phyloP scores from a whole-genome alignment of 2,113 vertebrate species.

The Psilopogon haemacephalus region DNA sequence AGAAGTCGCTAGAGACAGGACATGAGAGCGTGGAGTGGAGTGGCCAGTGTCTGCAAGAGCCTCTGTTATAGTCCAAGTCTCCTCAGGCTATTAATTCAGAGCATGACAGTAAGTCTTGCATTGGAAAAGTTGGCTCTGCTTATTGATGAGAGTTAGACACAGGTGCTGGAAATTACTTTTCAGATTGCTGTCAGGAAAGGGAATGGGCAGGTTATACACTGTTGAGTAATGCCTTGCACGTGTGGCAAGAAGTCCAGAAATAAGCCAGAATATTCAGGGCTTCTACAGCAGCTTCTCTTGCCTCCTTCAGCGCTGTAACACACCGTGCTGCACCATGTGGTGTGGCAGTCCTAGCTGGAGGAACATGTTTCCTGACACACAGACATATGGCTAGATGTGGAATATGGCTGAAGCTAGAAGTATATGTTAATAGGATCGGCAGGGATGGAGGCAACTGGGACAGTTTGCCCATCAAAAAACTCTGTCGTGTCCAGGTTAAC shows the following conservation, averaged over 20 bases:
- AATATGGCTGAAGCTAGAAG: not conserved
- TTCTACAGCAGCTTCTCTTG: not conserved
- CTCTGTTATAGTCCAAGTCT: rapidly evolving
- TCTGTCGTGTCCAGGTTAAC: not conserved
- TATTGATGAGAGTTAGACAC: not conserved
- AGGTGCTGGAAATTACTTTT: not conserved
- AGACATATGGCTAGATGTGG: not conserved
- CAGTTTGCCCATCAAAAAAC: not conserved
- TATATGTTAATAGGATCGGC: no score
- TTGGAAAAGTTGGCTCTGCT: not conserved
- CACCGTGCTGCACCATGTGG: no score
- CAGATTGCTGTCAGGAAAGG: not conserved
- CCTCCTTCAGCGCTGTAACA: not conserved
- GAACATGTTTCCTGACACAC: rapidly evolving
- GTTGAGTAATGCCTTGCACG: not conserved
- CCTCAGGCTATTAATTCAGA: not conserved
- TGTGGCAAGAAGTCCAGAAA: no score
- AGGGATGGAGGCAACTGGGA: not conserved
- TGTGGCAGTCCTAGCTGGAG: not conserved
- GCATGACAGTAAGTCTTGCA: not conserved
- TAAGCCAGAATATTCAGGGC: not conserved
- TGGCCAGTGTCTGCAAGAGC: not conserved
- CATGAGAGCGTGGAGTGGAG: not conserved
- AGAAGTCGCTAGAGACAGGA: not conserved
- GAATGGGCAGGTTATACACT: not conserved